Conservation (phyloP, 2,797 vertebrate species). For the Bryconaethiops microstoma region DNA sequence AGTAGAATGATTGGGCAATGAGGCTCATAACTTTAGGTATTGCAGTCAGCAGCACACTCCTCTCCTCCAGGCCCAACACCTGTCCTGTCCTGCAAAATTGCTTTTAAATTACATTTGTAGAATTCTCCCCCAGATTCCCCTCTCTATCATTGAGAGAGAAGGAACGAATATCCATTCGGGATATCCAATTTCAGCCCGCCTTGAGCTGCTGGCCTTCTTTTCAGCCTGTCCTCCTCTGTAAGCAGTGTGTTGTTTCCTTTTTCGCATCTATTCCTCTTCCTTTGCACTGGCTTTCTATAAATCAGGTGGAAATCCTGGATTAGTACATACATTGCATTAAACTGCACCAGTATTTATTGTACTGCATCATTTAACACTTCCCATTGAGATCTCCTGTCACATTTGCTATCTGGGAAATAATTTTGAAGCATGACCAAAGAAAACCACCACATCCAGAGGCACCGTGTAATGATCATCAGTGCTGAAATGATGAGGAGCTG, state of each 20-base stretch:
- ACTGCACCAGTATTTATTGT: neutral
- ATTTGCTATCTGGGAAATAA: neutral
- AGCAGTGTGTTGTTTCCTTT: neutral
- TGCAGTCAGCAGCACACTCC: slow-evolving; percentile 38
- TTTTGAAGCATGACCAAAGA: slow-evolving; percentile 17
- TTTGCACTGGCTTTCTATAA: neutral
- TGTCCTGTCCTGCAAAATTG: slow-evolving; percentile 60
- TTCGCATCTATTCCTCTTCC: neutral
- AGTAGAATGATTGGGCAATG: slow-evolving; percentile 41
- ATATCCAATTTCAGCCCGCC: slow-evolving; percentile 58
- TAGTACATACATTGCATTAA: neutral
- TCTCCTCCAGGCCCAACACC: slow-evolving; percentile 56
- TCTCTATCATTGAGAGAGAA: slow-evolving; percentile 39
- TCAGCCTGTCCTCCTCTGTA: slow-evolving; percentile 8
- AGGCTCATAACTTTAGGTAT: slow-evolving; percentile 51
- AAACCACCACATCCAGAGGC: neutral
- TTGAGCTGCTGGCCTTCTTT: slow-evolving; percentile 22
- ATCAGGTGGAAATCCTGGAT: slow-evolving; percentile 4
- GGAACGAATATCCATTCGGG: slow-evolving; percentile 57
- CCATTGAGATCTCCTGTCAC: neutral
- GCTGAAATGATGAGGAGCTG: slow-evolving; percentile 12
- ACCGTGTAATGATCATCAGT: slow-evolving; percentile 23
- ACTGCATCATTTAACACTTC: slow-evolving; percentile 21
- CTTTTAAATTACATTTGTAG: slow-evolving; percentile 64
- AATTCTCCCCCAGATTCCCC: slow-evolving; percentile 48